Percentiles rank a stretch among this genome's conserved stretches.
These are phyloP conservation scores for Corythoichthys intestinalis DNA, from an alignment of 2,113 vertebrate species.

Conservation along the genomic window DNA sequence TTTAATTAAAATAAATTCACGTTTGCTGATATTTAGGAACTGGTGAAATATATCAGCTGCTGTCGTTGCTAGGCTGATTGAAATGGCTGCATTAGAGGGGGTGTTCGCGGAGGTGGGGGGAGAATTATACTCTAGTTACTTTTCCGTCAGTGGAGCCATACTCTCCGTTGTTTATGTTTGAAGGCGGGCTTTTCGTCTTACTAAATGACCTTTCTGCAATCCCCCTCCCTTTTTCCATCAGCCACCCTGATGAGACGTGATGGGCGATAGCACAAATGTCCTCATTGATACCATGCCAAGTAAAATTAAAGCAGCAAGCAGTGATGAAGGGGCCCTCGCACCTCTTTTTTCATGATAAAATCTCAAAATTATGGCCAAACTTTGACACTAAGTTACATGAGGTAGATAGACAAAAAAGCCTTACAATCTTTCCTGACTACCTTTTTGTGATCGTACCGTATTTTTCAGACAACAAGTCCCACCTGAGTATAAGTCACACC, in stretches of 20 bases:
- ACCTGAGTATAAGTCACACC: too few relatives aligned
- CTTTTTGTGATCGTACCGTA: too few relatives aligned
- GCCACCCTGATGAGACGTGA: conserved; percentile 56
- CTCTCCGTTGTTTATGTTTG: conserved; percentile 64
- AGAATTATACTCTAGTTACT: conserved; percentile 58
- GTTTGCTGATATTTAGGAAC: conserved; percentile 64
- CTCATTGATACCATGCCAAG: not conserved
- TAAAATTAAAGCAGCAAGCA: not conserved
- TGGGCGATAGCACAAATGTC: not conserved
- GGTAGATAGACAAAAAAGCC: too few relatives aligned
- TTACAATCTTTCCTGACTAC: too few relatives aligned
- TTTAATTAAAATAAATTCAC: conserved; percentile 72
- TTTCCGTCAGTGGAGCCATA: conserved; percentile 59
- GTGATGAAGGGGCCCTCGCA: not conserved
- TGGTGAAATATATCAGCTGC: conserved; percentile 28
- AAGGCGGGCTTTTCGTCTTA: conserved; percentile 59
- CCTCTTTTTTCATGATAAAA: not conserved
- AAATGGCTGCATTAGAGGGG: conserved; percentile 42
- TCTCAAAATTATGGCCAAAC: too few relatives aligned
- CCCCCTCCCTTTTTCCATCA: conserved; percentile 55
- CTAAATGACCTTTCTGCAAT: conserved; percentile 52
- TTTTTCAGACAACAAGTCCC: too few relatives aligned
- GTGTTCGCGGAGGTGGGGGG: conserved; percentile 1
- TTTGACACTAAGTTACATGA: too few relatives aligned
- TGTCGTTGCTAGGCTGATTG: conserved; percentile 62